Percentiles rank a stretch among this genome's conserved stretches.
Conservation (phyloP, 2,797 vertebrate genomes). For the Ctenopoma kingsleyae region DNA sequence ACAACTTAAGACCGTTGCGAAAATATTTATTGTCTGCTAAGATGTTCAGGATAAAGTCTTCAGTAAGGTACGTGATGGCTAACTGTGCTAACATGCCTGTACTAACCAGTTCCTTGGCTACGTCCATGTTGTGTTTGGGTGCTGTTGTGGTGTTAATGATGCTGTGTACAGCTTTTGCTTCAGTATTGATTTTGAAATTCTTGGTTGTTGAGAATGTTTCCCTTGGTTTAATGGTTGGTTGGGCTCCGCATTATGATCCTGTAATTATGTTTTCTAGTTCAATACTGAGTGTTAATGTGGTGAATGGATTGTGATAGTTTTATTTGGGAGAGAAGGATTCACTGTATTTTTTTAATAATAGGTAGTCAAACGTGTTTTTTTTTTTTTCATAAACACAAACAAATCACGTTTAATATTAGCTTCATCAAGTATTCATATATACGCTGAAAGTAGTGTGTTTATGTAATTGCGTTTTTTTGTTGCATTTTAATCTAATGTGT, state of each 20-base stretch:
- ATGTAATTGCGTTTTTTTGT: neutral
- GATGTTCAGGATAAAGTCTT: neutral
- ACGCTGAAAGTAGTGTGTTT: neutral
- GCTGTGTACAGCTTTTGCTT: neutral
- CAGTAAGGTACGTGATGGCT: slow-evolving; percentile 11
- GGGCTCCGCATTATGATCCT: no score
- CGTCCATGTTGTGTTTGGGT: neutral
- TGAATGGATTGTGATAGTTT: neutral
- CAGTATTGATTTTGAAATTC: neutral
- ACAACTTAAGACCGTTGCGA: neutral
- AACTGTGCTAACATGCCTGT: neutral
- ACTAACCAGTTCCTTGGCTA: neutral
- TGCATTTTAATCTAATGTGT: neutral
- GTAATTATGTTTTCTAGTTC: neutral
- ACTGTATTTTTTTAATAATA: neutral
- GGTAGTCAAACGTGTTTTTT: neutral
- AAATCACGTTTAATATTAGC: neutral
- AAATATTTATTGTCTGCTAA: neutral
- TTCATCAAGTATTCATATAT: neutral
- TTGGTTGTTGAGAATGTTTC: neutral
- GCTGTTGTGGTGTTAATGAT: neutral
- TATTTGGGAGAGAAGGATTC: no score
- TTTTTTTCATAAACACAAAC: neutral
- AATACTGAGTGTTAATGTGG: neutral
- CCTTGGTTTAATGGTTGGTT: neutral